Conservation (phyloP, 2,113 vertebrate species). For the Leptocoma aspasia region DNA sequence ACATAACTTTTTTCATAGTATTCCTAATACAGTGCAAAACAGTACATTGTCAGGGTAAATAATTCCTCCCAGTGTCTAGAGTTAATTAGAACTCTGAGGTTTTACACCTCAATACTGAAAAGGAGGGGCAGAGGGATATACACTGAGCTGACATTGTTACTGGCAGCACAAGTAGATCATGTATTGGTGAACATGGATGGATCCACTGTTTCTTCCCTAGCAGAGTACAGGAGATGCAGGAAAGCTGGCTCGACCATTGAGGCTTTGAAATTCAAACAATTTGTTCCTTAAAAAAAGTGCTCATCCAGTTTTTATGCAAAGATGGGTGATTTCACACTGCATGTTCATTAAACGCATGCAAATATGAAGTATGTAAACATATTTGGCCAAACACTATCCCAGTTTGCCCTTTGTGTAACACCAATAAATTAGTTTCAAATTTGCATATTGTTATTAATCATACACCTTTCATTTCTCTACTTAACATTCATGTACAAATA, state of each 20-base stretch:
- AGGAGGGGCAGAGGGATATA: neutral
- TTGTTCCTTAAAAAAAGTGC: neutral
- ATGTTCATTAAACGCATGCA: constrained; percentile 45
- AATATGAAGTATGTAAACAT: constrained; percentile 54
- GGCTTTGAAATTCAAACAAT: neutral
- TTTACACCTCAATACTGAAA: neutral
- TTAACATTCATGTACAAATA: constrained; percentile 58
- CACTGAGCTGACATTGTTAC: neutral
- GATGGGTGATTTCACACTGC: constrained; percentile 42
- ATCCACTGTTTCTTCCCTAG: neutral
- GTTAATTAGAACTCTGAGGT: neutral
- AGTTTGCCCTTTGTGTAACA: constrained; percentile 54
- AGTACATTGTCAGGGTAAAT: neutral
- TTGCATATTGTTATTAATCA: constrained; percentile 61
- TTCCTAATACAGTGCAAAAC: neutral
- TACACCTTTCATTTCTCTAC: constrained; percentile 48
- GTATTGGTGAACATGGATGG: neutral
- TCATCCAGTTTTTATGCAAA: constrained; percentile 41
- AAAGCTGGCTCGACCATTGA: neutral
- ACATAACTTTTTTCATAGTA: neutral
- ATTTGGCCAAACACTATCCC: constrained; percentile 46
- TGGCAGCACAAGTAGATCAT: neutral
- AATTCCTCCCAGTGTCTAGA: neutral
- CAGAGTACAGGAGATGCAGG: neutral
- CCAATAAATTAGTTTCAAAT: constrained; percentile 54